Evolutionary conservation across 2,113 vertebrate species (phyloP).

Genomic region (Poeciliopsis prolifica): DNA sequence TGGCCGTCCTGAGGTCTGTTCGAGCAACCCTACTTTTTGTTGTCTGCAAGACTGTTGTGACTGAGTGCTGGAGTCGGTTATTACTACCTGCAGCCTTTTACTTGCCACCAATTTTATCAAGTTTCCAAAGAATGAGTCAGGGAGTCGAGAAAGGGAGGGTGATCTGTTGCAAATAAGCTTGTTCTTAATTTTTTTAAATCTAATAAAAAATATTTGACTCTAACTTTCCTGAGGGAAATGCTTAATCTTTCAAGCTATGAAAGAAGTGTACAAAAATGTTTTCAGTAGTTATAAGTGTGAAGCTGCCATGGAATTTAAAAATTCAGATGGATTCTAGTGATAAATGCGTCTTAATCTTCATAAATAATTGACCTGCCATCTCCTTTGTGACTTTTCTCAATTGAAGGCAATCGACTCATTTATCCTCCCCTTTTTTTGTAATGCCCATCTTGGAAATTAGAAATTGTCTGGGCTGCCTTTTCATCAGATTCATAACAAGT

Average conservation of each 20-base stretch:
- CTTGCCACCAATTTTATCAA: conserved; percentile 20
- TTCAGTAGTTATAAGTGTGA: too few species aligned
- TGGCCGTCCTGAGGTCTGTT: conserved; percentile 26
- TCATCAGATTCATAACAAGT: conserved; percentile 44
- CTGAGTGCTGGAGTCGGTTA: conserved; percentile 17
- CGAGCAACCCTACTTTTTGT: conserved; percentile 9
- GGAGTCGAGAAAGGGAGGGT: not conserved
- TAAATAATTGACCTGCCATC: not conserved
- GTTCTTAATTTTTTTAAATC: conserved; percentile 10
- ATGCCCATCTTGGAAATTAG: conserved; percentile 18
- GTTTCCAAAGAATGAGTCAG: conserved; percentile 20
- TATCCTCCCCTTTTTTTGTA: conserved; percentile 4
- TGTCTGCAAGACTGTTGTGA: conserved; percentile 17
- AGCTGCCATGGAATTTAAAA: not conserved
- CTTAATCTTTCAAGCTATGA: not conserved
- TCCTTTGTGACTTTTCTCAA: conserved; percentile 11
- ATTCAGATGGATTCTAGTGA: not conserved
- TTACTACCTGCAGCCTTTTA: conserved; percentile 33
- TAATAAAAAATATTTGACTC: conserved; percentile 4
- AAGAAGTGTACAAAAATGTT: not conserved
- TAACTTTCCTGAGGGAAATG: not conserved
- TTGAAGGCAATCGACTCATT: conserved; percentile 10
- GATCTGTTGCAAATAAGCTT: conserved; percentile 5
- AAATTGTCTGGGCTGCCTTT: conserved; percentile 25
- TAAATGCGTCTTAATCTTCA: not conserved